Conservation (phyloP, 2,113 vertebrate species). For the Podarcis muralis region DNA sequence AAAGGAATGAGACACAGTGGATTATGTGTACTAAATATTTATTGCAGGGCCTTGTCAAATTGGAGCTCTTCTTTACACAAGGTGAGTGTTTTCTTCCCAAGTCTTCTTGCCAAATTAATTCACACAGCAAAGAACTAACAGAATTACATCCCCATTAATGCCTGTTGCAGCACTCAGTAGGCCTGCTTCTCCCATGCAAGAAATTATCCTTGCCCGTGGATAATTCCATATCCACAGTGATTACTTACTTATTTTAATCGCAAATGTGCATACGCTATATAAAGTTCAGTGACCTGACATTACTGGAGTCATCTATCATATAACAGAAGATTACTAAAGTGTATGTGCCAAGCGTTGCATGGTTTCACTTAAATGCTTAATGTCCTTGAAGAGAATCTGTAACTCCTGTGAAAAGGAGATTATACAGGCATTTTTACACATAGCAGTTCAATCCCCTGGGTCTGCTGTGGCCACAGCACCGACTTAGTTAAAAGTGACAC, state of each 20-base stretch:
- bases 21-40: neutral
- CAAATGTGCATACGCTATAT: neutral
- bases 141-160: conserved; percentile 27
- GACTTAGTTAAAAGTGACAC: neutral
- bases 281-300: conserved; percentile 32
- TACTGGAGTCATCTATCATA: conserved; percentile 20
- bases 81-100: neutral
- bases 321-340: neutral
- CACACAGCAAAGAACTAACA: neutral
- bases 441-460: neutral
- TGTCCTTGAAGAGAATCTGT: conserved; percentile 21
- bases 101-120: conserved; percentile 20
- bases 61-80: neutral
- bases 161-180: neutral
- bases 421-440: conserved; percentile 12
- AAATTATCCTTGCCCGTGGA: conserved; percentile 13
- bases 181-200: neutral
- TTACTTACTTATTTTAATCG: conserved; percentile 27
- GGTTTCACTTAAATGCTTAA: neutral
- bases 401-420: neutral
- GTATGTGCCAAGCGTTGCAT: neutral
- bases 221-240: neutral
- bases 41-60: neutral
- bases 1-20: neutral
- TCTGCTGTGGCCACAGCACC: neutral